These are phyloP conservation scores for Drosophila bunnanda DNA, from an alignment of 2,888 invertebrate species.

Conservation along the genomic window DNA sequence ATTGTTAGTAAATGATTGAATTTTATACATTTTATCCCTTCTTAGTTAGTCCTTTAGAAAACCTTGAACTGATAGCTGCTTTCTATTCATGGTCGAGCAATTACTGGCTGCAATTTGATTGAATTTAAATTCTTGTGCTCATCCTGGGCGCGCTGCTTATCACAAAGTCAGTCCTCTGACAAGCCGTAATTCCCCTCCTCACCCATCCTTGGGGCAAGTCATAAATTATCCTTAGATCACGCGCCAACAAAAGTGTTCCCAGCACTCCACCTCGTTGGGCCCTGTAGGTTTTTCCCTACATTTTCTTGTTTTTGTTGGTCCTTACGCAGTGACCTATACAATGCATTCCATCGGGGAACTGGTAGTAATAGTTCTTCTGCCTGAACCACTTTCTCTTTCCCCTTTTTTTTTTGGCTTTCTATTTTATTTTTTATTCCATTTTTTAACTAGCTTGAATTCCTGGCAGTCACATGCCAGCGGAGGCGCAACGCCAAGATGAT, in stretches of 20 bases:
- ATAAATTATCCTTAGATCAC: conserved; percentile 70
- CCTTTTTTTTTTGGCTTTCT: neutral
- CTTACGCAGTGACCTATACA: conserved; percentile 55
- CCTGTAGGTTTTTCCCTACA: conserved; percentile 3
- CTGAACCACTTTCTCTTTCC: conserved; percentile 1
- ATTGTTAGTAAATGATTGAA: too few relatives aligned
- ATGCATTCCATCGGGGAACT: conserved; percentile 63
- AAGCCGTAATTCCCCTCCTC: conserved; percentile 4
- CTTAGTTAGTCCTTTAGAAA: neutral
- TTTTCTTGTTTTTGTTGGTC: conserved; percentile 35
- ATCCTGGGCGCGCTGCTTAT: conserved; percentile 32
- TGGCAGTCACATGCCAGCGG: conserved; percentile 47
- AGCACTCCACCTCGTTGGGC: conserved; percentile 17
- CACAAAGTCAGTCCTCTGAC: conserved; percentile 33
- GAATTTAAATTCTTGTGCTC: conserved; percentile 44
- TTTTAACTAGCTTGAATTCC: conserved; percentile 68
- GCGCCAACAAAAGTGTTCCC: conserved; percentile 55
- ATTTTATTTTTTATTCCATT: conserved; percentile 32
- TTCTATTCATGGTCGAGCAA: conserved; percentile 37
- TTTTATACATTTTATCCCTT: too few relatives aligned
- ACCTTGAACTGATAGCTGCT: conserved; percentile 19
- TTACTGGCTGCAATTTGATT: conserved; percentile 40
- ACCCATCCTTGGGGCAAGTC: conserved; percentile 25
- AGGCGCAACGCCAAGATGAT: conserved; percentile 49
- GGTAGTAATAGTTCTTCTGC: conserved; percentile 22